Conservation (phyloP, 2,113 vertebrate species). For the Myotis lucifugus region DNA sequence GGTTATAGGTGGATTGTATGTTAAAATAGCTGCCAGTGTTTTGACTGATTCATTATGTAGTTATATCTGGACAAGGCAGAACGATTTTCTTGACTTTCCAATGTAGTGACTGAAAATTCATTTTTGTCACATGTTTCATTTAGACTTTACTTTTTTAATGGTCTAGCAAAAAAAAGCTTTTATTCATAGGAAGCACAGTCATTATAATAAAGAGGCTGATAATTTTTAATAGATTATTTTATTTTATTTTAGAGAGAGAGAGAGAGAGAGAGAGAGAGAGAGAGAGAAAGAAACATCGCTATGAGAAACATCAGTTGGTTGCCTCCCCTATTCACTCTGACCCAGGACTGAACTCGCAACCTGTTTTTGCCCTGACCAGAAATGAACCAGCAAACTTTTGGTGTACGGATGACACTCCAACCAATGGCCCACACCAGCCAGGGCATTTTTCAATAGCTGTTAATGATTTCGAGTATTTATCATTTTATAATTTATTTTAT, state of each 20-base stretch:
- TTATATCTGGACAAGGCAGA: background rate
- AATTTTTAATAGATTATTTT: background rate
- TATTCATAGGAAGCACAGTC: slow-evolving; percentile 26
- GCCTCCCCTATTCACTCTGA: background rate
- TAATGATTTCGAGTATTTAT: background rate
- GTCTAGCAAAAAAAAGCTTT: slow-evolving; percentile 8
- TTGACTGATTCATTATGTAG: background rate
- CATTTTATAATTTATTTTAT: slow-evolving; percentile 2
- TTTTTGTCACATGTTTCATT: slow-evolving; percentile 1
- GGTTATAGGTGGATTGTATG: background rate
- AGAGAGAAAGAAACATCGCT: background rate
- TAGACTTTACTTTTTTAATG: background rate
- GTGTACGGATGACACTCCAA: background rate
- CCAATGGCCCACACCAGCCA: background rate
- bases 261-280: too few species aligned
- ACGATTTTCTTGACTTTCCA: slow-evolving; percentile 41
- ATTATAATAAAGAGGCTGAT: background rate
- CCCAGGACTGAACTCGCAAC: background rate
- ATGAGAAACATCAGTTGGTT: background rate
- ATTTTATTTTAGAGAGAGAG: background rate
- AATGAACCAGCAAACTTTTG: background rate
- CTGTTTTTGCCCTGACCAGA: background rate
- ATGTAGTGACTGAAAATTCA: slow-evolving; percentile 28
- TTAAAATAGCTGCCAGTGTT: background rate
- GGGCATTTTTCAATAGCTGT: background rate